These are phyloP conservation scores for Drosophila robusta DNA, from an alignment of 2,888 invertebrate genomes.

Conservation along the genomic window DNA sequence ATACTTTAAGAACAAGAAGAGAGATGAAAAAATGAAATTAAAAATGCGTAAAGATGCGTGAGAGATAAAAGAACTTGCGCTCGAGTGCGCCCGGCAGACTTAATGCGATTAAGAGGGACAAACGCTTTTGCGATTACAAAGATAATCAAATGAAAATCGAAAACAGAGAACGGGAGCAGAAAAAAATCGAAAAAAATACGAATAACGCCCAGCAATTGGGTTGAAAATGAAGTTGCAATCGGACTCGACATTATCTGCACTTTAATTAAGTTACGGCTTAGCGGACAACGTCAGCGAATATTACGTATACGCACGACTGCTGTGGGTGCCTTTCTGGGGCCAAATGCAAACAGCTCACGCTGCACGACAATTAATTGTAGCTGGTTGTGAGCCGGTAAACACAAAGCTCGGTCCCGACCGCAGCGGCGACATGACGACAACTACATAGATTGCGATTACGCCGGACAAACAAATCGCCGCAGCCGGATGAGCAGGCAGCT, in stretches of 20 bases:
- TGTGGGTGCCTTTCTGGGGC: conserved; percentile 3
- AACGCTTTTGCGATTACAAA: conserved; percentile 54
- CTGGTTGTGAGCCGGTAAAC: conserved; percentile 30
- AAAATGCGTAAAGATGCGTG: conserved; percentile 31
- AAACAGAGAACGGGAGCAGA: conserved; percentile 28
- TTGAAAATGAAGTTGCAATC: conserved; percentile 35
- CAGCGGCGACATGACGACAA: conserved; percentile 44
- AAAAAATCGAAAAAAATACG: background rate
- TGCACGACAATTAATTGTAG: conserved; percentile 64
- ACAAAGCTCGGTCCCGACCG: conserved; percentile 37
- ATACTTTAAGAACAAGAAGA: conserved; percentile 17
- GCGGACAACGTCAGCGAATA: conserved; percentile 33
- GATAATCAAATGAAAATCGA: conserved; percentile 59
- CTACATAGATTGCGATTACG: conserved; percentile 36
- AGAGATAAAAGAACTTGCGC: conserved; percentile 39
- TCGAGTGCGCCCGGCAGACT: conserved; percentile 57
- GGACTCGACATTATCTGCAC: conserved; percentile 32
- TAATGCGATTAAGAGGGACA: conserved; percentile 65
- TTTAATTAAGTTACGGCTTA: conserved; percentile 55
- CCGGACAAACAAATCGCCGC: conserved; percentile 40
- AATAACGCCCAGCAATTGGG: conserved; percentile 25
- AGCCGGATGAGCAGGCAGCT: conserved; percentile 16
- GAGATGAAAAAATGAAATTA: conserved; percentile 30
- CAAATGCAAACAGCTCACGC: conserved; percentile 53
- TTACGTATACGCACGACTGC: conserved; percentile 44